phyloP scores from a whole-genome alignment of 2,888 invertebrate species.

The Meghimatium bilineatum region DNA sequence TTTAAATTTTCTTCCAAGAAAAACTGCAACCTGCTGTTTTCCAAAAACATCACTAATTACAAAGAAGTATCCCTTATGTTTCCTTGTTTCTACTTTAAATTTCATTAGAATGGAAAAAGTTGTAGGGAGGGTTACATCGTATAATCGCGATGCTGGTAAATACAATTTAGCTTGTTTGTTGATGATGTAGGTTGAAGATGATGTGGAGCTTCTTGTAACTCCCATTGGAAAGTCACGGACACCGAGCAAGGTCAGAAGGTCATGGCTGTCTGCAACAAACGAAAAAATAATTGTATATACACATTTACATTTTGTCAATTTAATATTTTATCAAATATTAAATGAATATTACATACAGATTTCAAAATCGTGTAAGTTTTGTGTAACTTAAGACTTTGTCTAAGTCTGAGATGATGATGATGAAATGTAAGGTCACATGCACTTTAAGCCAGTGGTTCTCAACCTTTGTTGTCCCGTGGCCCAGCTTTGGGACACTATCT shows the following conservation, averaged over 20 bases:
- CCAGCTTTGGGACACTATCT: no score
- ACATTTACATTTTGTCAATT: no score
- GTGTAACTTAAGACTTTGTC: no score
- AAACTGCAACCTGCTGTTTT: slow-evolving; percentile 48
- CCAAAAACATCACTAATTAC: slow-evolving; percentile 64
- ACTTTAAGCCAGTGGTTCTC: no score
- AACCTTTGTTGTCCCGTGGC: no score
- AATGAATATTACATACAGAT: no score
- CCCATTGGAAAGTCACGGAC: slow-evolving; percentile 66
- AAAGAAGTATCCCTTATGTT: slow-evolving; percentile 60
- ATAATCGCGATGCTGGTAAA: slow-evolving; percentile 61
- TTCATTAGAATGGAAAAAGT: slow-evolving; percentile 66
- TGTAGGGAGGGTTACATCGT: slow-evolving; percentile 62
- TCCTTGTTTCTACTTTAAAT: slow-evolving; percentile 30
- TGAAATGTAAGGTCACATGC: no score
- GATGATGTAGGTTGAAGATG: slow-evolving; percentile 62
- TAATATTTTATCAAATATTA: no score
- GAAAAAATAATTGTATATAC: no score
- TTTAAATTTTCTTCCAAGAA: slow-evolving; percentile 40
- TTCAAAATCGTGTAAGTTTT: no score
- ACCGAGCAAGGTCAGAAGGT: slow-evolving; percentile 62
- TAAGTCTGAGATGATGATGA: no score
- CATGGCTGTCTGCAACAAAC: slow-evolving; percentile 56
- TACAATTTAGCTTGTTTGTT: slow-evolving; percentile 63
- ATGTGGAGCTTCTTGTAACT: slow-evolving; percentile 56